These are phyloP conservation scores for Betta splendens DNA, from an alignment of 2,797 vertebrate species.

Conservation along the genomic window DNA sequence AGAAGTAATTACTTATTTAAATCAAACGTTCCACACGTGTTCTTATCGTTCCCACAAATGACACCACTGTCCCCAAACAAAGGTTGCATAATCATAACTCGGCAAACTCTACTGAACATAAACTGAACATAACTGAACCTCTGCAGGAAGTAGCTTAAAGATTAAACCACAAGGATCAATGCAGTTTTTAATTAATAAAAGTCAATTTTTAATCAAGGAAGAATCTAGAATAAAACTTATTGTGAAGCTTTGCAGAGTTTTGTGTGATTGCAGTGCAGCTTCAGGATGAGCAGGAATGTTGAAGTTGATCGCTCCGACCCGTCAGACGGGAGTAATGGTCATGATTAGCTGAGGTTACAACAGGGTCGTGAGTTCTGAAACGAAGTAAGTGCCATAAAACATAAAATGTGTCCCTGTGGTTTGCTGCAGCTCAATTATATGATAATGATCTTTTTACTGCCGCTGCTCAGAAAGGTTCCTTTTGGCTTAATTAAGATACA, in stretches of 20 bases:
- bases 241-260: neutral
- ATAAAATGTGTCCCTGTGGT: conserved; percentile 30
- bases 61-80: too few relatives aligned
- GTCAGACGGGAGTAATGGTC: conserved; percentile 18
- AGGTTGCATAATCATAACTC: too few relatives aligned
- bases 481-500: conserved; percentile 62
- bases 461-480: conserved; percentile 49
- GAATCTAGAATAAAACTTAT: neutral
- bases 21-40: too few relatives aligned
- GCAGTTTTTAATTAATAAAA: neutral
- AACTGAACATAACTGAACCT: too few relatives aligned
- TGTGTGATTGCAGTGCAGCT: neutral
- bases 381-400: conserved; percentile 19
- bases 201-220: neutral
- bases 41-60: too few relatives aligned
- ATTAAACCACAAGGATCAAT: too few relatives aligned
- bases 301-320: too few relatives aligned
- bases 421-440: conserved; percentile 69
- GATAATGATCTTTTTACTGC: conserved; percentile 68
- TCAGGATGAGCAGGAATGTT: too few relatives aligned
- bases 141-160: too few relatives aligned
- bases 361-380: conserved; percentile 45
- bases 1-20: too few relatives aligned
- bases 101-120: too few relatives aligned
- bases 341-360: conserved; percentile 30